These are phyloP conservation scores for Tanytarsus gracilentus DNA, from an alignment of 2,888 invertebrate genomes.

Conservation along the genomic window DNA sequence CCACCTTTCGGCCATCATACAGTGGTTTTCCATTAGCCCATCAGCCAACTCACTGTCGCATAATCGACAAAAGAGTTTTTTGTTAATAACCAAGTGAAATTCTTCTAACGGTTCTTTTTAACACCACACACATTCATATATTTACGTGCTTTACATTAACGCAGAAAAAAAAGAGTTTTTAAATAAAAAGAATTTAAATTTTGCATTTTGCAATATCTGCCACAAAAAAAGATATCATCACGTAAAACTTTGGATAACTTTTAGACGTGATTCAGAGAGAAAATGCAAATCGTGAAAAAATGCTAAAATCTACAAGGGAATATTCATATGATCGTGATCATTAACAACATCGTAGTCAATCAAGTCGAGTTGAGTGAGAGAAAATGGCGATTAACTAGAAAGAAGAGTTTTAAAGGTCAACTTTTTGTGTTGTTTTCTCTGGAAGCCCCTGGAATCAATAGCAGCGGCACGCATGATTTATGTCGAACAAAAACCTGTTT, in stretches of 20 bases:
- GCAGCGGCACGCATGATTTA: no score
- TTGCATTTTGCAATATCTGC: no score
- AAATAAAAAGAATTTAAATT: neutral
- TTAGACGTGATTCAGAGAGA: neutral
- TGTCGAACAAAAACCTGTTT: no score
- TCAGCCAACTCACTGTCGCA: no score
- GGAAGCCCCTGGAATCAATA: no score
- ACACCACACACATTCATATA: neutral
- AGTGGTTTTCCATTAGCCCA: no score
- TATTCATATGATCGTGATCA: neutral
- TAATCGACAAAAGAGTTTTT: neutral
- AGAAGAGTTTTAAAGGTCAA: slow-evolving; percentile 1
- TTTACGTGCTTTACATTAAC: neutral
- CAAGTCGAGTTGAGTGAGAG: no score
- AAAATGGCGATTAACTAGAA: neutral
- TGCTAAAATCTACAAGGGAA: neutral
- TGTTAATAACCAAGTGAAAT: neutral
- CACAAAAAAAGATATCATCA: neutral
- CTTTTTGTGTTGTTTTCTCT: no score
- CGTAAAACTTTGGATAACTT: neutral
- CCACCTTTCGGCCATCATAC: neutral
- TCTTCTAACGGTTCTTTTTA: slow-evolving; percentile 14
- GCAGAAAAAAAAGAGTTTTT: neutral
- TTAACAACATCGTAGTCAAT: no score
- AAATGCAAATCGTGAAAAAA: neutral